A percentile compares a stretch with the other conserved stretches of the same genome.
Conservation (phyloP, 2,888 invertebrate species). For the Stegana nigrithorax region DNA sequence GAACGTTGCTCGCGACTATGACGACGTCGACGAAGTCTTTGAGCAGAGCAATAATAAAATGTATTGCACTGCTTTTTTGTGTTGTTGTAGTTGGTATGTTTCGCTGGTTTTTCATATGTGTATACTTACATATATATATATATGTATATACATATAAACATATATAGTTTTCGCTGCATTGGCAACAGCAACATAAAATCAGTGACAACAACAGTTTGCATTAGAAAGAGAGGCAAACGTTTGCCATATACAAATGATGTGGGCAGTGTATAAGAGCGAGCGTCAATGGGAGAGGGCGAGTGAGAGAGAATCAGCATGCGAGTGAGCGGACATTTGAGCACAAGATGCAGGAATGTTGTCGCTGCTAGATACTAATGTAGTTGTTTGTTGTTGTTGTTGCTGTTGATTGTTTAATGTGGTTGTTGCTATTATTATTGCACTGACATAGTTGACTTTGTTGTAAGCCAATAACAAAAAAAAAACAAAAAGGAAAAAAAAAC, state of each 20-base stretch:
- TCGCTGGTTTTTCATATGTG: no score
- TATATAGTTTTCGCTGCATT: conserved; percentile 6
- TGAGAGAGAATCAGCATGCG: background rate
- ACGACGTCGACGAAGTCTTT: conserved; percentile 1
- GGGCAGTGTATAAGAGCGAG: background rate
- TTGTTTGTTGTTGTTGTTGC: conserved; percentile 28
- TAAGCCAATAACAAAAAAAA: background rate
- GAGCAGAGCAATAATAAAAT: conserved; percentile 47
- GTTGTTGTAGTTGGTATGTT: conserved; percentile 21
- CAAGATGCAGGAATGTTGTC: conserved; percentile 56
- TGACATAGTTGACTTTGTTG: conserved; percentile 6
- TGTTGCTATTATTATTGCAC: conserved; percentile 13
- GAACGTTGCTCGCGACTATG: no score
- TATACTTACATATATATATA: no score
- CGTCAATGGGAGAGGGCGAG: conserved; percentile 30
- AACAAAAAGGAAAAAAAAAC: background rate
- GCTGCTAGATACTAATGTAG: conserved; percentile 55
- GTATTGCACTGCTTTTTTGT: conserved; percentile 40
- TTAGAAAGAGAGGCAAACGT: conserved; percentile 1
- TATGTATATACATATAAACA: no score
- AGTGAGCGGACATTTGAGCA: background rate
- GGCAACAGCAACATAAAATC: background rate
- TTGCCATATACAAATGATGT: background rate
- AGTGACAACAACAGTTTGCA: background rate
- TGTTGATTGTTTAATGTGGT: conserved; percentile 16